A percentile compares a stretch with the other conserved stretches of the same genome.
These are phyloP conservation scores for Dreissena polymorpha DNA, from an alignment of 1,140 invertebrate species.

Conservation along the genomic window DNA sequence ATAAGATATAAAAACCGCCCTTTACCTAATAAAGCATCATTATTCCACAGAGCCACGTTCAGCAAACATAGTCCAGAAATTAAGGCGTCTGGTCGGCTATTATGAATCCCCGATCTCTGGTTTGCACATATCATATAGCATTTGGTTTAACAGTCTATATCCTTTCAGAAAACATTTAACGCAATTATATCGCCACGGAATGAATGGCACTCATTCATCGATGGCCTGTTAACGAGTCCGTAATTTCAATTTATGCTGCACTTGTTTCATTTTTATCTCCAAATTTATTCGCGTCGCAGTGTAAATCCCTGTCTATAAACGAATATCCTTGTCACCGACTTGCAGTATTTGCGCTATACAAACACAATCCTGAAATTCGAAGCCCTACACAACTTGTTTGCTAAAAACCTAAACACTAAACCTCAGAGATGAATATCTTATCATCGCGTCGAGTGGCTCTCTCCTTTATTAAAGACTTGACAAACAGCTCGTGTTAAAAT, in stretches of 20 bases:
- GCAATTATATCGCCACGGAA: conserved; percentile 1
- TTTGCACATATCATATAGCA: conserved; percentile 42
- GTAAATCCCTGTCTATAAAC: not conserved
- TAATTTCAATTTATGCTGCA: conserved; percentile 9
- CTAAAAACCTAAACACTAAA: not conserved
- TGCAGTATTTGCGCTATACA: not conserved
- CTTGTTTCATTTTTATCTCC: not conserved
- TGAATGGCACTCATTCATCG: conserved; percentile 4
- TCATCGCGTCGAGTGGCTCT: conserved; percentile 1
- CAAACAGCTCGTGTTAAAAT: conserved; percentile 26
- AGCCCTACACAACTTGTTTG: not conserved
- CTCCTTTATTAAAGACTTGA: conserved; percentile 42
- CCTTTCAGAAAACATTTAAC: conserved; percentile 20
- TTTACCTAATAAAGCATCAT: not conserved
- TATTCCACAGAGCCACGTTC: conserved; percentile 35
- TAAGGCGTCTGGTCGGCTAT: conserved; percentile 21
- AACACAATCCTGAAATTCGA: conserved; percentile 16
- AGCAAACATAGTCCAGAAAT: conserved; percentile 19
- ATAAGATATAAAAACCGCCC: conserved; percentile 17
- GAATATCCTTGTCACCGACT: conserved; percentile 14
- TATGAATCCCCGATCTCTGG: not conserved
- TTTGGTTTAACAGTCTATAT: not conserved
- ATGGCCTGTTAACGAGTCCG: not conserved
- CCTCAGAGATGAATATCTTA: conserved; percentile 15
- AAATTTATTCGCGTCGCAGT: not conserved